Conservation (phyloP, 2,113 vertebrate genomes). For the Chelonoidis abingdonii region DNA sequence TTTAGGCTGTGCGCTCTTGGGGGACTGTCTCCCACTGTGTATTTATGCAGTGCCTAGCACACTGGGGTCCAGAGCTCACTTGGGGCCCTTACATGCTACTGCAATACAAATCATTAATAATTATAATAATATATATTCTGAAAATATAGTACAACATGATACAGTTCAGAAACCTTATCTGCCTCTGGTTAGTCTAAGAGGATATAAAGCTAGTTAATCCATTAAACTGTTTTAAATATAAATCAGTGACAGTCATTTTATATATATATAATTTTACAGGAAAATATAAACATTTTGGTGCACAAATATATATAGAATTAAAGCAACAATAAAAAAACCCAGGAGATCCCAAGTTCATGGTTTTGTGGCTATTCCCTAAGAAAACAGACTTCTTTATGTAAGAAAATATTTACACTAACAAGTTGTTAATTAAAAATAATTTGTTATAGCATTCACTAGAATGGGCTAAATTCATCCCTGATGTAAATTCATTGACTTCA, state of each 20-base stretch:
- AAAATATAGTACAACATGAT: not conserved
- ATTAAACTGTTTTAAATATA: not conserved
- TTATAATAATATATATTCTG: constrained; percentile 1
- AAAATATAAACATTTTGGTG: not conserved
- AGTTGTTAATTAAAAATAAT: not conserved
- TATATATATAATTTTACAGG: not conserved
- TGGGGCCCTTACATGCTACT: not conserved
- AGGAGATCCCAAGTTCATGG: not conserved
- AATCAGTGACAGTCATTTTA: not conserved
- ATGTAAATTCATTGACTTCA: not conserved
- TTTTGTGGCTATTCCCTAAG: not conserved
- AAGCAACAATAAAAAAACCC: not conserved
- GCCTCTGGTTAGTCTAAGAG: not conserved
- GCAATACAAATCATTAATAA: not conserved
- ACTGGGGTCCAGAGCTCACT: not conserved
- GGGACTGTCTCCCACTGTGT: not conserved
- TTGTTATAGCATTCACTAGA: not conserved
- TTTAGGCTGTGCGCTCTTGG: not conserved
- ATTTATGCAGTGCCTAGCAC: not conserved
- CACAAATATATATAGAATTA: not conserved
- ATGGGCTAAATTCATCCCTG: not conserved
- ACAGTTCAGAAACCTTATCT: constrained; percentile 31
- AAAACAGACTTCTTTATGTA: not conserved
- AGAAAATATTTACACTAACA: not conserved
- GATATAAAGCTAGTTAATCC: not conserved